Conservation (phyloP, 53 echinoderm and acorn worm genomes). For the Arbacia lixula region DNA sequence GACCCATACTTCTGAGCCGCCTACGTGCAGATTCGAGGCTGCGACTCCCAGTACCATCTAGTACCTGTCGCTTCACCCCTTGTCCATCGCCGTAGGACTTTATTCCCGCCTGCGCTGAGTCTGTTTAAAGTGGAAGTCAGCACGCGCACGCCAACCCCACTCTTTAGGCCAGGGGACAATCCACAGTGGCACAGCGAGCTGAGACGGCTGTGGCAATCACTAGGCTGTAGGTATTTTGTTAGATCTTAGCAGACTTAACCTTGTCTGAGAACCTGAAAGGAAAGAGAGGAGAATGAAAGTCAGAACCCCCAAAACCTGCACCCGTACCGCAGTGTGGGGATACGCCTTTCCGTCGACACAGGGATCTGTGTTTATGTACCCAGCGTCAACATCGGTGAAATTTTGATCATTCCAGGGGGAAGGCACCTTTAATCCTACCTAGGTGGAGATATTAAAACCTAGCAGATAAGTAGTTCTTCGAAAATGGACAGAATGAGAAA, state of each 20-base stretch:
- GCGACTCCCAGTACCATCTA: constrained; percentile 40
- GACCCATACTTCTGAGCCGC: constrained; percentile 48
- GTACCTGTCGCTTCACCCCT: constrained; percentile 26
- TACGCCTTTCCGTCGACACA: constrained; percentile 5
- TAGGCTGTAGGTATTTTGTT: constrained; percentile 26
- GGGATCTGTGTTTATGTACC: constrained; percentile 6
- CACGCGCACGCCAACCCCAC: constrained; percentile 34
- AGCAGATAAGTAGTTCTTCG: constrained; percentile 15
- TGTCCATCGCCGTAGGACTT: constrained; percentile 33
- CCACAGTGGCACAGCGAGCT: constrained; percentile 31
- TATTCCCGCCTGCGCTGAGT: constrained; percentile 46
- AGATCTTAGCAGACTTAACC: constrained; percentile 19
- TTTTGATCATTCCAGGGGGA: constrained; percentile 9
- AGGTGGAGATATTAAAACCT: constrained; percentile 19
- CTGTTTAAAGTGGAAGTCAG: constrained; percentile 44
- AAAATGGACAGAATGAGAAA: constrained; percentile 31
- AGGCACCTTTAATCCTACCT: constrained; percentile 20
- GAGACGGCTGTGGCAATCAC: constrained; percentile 35
- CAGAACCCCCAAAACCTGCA: constrained; percentile 29
- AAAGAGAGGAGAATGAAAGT: not conserved
- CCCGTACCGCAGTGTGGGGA: constrained; percentile 16
- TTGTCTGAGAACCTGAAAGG: not conserved
- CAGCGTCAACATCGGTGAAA: constrained; percentile 14
- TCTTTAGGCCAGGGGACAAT: constrained; percentile 30
- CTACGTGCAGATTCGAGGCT: constrained; percentile 29